Evolutionary conservation across 2,113 vertebrate genomes (phyloP), one percentile per base, ranked within the genome.

Genomic region (Hemiscyllium ocellatum): DNA sequence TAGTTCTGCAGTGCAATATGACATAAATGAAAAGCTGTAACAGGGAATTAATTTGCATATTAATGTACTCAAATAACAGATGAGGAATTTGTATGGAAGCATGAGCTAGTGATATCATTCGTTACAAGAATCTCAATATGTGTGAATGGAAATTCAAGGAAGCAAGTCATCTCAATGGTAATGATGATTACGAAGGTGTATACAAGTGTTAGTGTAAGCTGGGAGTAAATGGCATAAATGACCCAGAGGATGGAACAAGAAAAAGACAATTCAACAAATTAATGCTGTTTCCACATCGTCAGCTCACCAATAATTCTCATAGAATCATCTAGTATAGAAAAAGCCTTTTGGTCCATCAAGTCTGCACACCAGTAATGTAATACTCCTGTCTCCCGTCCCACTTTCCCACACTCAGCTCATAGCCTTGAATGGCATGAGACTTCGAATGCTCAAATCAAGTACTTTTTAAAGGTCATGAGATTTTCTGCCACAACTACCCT

Each of bases 1-100:
- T 7, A 47, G 56, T 33, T 20, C 29, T 68, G 61, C 61, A 94
- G 66, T 22, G 17, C 89, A 47, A 37, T 42, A 10, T 1, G 24
- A 69, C 2, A 95, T 70, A 70, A 50, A 72, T 70, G 37, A 70
- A 7, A 95, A 95, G 22, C 37, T 95, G 6, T 70, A 26, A 56
- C 66, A 72, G 13, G 93, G 42, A 95, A 24, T 69, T 42, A 95
- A 72, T 95, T 95, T 95, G 66, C 66, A 95, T 70, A 50, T 50
- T 70, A 17, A 69, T 70, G 37, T 72, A 50, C 42, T 42, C 8
- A 50, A 56, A 10, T 50, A 33, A 72, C 93, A 95, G 68, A 95
- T 50, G 93, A 95, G 66, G 12, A 70, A 26, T 17, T 22, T 70
- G 66, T 22, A 24, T 61, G 56, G 13, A 68, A 50, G 93, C 26